Evolutionary conservation across 2,113 vertebrate species (phyloP).

Genomic region (Otolemur garnettii): DNA sequence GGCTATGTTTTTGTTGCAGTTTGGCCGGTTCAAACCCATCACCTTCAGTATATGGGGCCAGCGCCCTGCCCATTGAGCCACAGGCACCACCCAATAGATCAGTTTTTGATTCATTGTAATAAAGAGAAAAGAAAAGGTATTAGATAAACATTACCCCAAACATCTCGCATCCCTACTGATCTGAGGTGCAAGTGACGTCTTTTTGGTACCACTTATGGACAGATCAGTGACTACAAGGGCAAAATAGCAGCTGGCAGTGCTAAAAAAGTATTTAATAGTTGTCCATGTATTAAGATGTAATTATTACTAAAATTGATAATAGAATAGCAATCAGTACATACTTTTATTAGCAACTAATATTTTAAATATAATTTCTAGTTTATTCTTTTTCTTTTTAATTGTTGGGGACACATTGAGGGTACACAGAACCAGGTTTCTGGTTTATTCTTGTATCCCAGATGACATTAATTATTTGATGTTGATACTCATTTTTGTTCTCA

Average conservation of each 20-base stretch:
- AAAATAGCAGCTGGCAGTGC: neutral
- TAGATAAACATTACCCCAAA: constrained; percentile 6
- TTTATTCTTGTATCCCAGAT: neutral
- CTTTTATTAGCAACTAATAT: too few species aligned
- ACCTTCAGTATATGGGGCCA: too few species aligned
- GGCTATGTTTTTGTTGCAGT: too few species aligned
- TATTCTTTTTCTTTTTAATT: too few species aligned
- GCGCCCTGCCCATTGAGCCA: too few species aligned
- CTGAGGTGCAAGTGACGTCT: neutral
- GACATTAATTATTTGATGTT: neutral
- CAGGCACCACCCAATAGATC: too few species aligned
- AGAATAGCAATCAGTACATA: neutral
- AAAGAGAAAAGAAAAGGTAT: neutral
- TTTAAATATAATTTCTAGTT: too few species aligned
- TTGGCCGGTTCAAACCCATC: too few species aligned
- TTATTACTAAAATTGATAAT: neutral
- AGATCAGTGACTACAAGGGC: neutral
- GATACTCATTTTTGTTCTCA: neutral
- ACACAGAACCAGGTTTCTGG: neutral
- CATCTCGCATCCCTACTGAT: neutral
- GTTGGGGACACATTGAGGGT: too few species aligned
- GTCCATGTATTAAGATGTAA: neutral
- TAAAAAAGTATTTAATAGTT: neutral
- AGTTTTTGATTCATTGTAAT: neutral
- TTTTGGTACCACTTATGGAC: neutral